Evolutionary conservation across 2,113 vertebrate species (phyloP), one percentile per base, ranked within the genome.

Genomic region (Hoplias malabaricus): DNA sequence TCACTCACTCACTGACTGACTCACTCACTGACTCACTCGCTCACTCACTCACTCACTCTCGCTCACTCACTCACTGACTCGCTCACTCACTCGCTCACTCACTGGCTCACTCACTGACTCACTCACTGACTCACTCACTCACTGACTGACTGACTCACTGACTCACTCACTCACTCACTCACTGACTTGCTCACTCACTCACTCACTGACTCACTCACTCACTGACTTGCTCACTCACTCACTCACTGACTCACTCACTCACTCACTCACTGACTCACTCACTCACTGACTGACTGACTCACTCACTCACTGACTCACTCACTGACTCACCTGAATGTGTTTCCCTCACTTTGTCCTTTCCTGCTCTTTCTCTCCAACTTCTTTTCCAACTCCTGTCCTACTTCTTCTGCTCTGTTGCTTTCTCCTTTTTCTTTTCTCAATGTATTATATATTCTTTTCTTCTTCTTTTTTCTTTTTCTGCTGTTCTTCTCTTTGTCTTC

Each of bases 1-100:
- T 81, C 86, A 86, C 86, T 89, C 53, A 77, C 86, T 57, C 82
- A 85, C 62, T 79, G 86, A 84, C 87, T 87, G 9, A 6, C 46
- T 48, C 46, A 84, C 84, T 89, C 84, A 7, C 27, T 40, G n/a
- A n/a, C n/a, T n/a, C n/a, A n/a, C n/a, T n/a, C n/a, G n/a, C n/a
- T n/a, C n/a, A n/a, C n/a, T n/a, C n/a, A n/a, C n/a, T n/a, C n/a
- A n/a, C n/a, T n/a, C n/a, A n/a, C 16, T 13, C 73, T 81, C 86
- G 86, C 86, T 89, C 53, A 77, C 86, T 57, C 82, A 85, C 62
- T 79, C 87, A 84, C 87, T 87, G 9, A 6, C 46, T 48, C 46
- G 84, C 84, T 89, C 84, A 7, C 27, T 40, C 16, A n/a, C n/a
- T n/a, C n/a, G n/a, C n/a, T n/a, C n/a, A n/a, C n/a, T n/a, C n/a